Conservation (phyloP, 2,888 invertebrate species). For the Enoplolaimus lenunculus region DNA sequence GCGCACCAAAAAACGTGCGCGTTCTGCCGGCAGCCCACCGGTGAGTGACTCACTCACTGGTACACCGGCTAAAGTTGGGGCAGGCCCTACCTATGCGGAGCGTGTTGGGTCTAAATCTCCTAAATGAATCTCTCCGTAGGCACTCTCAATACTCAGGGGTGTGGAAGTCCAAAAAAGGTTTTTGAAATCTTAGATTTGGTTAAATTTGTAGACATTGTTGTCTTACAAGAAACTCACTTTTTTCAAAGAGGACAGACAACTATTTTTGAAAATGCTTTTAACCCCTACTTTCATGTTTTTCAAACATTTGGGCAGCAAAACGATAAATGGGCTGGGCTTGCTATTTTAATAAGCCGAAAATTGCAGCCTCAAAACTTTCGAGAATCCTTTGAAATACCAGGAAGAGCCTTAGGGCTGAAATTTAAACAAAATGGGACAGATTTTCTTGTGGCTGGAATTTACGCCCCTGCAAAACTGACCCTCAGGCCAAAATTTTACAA, state of each 20-base stretch:
- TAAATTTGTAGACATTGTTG: not conserved
- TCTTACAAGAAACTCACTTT: constrained; percentile 1
- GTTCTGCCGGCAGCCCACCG: too few relatives aligned
- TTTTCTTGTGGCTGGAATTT: not conserved
- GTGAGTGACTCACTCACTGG: too few relatives aligned
- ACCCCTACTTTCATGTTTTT: not conserved
- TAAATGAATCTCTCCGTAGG: not conserved
- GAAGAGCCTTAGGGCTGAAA: not conserved
- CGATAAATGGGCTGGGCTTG: not conserved
- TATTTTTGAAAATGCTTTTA: not conserved
- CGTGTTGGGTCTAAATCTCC: too few relatives aligned
- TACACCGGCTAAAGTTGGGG: too few relatives aligned
- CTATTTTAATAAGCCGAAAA: not conserved
- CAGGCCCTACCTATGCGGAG: too few relatives aligned
- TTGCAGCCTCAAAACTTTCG: not conserved
- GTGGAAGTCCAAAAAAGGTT: not conserved
- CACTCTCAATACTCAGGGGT: not conserved
- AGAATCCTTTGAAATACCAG: not conserved
- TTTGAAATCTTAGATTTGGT: not conserved
- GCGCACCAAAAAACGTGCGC: too few relatives aligned
- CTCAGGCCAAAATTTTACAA: not conserved
- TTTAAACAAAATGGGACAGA: too few relatives aligned
- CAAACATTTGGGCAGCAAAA: not conserved
- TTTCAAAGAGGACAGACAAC: not conserved
- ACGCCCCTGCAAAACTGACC: constrained; percentile 3